Evolutionary conservation across 2,797 vertebrate genomes (phyloP).

Genomic region (Acrocephalus scirpaceus): DNA sequence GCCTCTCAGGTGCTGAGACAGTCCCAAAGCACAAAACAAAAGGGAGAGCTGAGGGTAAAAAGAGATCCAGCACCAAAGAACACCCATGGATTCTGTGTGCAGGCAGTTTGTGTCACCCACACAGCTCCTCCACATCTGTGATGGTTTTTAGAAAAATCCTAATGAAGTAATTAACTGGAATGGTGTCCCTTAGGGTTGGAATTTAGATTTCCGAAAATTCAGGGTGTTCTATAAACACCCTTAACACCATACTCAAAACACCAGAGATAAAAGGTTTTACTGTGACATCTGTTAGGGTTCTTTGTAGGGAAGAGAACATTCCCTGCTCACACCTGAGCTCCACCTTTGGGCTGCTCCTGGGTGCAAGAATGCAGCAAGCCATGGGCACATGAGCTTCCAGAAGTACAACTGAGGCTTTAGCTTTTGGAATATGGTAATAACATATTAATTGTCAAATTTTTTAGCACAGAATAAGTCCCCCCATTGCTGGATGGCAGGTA

Average conservation of each 20-base stretch:
- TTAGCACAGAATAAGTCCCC: background rate
- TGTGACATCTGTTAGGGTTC: background rate
- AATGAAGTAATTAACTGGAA: background rate
- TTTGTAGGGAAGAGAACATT: background rate
- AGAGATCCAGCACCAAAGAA: background rate
- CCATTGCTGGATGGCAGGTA: background rate
- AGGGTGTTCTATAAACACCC: background rate
- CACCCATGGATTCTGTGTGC: background rate
- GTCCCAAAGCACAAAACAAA: background rate
- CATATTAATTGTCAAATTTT: fast-evolving
- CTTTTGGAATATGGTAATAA: background rate
- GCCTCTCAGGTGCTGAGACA: background rate
- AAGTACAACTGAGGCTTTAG: background rate
- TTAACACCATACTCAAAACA: background rate
- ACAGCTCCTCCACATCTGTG: fast-evolving
- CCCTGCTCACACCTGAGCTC: background rate
- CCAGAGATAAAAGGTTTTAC: background rate
- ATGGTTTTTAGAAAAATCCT: background rate
- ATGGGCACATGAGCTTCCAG: background rate
- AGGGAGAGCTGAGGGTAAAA: background rate
- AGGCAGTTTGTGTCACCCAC: background rate
- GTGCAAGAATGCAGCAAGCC: background rate
- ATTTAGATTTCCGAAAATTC: background rate
- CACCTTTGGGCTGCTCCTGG: background rate
- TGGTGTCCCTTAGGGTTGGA: background rate